phyloP scores from a whole-genome alignment of 2,113 vertebrate genomes.

The Notothenia rossii region DNA sequence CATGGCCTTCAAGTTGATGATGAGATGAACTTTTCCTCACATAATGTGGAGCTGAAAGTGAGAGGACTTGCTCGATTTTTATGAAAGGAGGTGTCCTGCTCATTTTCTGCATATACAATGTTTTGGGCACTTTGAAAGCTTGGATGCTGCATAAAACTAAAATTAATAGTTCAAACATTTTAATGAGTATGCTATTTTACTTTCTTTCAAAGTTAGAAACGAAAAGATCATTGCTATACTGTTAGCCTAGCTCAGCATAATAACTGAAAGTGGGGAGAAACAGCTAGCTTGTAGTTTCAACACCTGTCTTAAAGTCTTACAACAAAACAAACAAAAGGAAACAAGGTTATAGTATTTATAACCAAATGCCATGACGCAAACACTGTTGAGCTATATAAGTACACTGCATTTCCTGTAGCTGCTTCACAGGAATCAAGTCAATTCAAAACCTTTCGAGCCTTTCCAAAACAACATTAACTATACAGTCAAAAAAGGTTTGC shows the following conservation, averaged over 20 bases:
- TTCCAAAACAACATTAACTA: too few relatives aligned
- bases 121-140: background rate
- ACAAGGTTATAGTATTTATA: conserved; percentile 13
- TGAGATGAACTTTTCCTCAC: background rate
- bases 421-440: background rate
- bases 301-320: too few relatives aligned
- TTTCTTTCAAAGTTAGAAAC: background rate
- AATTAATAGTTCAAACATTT: background rate
- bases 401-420: background rate
- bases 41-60: background rate
- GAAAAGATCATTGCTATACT: background rate
- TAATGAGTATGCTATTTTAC: background rate
- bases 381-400: background rate
- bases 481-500: too few relatives aligned
- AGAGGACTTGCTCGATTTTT: background rate
- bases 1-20: background rate
- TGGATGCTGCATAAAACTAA: background rate
- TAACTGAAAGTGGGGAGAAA: background rate
- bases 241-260: background rate
- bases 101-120: background rate
- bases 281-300: background rate
- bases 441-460: background rate
- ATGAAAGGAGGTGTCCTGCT: background rate
- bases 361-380: background rate
- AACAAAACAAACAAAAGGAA: background rate